phyloP scores from a whole-genome alignment of 2,113 vertebrate species.

The Ploceus nigricollis region DNA sequence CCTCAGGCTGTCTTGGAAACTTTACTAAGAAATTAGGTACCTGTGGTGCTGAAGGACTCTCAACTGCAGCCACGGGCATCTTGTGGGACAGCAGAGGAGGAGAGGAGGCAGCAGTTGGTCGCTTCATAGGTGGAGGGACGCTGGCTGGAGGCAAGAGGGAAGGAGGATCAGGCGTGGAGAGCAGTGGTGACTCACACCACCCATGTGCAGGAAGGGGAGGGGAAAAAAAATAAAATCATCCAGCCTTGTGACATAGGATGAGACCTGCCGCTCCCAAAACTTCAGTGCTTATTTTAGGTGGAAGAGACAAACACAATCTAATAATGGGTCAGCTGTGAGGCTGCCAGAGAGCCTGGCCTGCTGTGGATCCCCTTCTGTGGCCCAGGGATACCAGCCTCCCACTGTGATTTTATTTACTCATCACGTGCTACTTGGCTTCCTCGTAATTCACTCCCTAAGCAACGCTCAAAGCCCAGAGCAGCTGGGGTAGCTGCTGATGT shows the following conservation, averaged over 20 bases:
- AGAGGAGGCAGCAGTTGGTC: slow-evolving; percentile 55
- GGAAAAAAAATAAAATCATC: neutral
- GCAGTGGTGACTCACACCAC: neutral
- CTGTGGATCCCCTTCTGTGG: neutral
- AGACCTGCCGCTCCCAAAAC: neutral
- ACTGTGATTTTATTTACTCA: slow-evolving; percentile 5
- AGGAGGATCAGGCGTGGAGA: neutral
- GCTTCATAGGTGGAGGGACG: slow-evolving; percentile 80
- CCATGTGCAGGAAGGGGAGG: neutral
- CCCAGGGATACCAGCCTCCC: neutral
- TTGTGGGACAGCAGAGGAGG: slow-evolving; percentile 69
- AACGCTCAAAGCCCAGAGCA: neutral
- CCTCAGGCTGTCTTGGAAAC: neutral
- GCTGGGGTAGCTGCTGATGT: neutral
- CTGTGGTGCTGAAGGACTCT: neutral
- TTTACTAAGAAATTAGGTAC: neutral
- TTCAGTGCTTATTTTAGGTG: neutral
- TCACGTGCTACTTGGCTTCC: neutral
- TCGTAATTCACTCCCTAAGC: neutral
- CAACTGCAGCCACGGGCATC: neutral
- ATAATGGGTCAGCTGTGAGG: neutral
- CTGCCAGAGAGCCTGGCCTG: neutral
- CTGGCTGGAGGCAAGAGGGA: slow-evolving; percentile 61
- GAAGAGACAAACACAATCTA: neutral
- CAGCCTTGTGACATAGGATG: neutral